phyloP scores from a whole-genome alignment of 2,113 vertebrate species.

The Mustelus asterias region DNA sequence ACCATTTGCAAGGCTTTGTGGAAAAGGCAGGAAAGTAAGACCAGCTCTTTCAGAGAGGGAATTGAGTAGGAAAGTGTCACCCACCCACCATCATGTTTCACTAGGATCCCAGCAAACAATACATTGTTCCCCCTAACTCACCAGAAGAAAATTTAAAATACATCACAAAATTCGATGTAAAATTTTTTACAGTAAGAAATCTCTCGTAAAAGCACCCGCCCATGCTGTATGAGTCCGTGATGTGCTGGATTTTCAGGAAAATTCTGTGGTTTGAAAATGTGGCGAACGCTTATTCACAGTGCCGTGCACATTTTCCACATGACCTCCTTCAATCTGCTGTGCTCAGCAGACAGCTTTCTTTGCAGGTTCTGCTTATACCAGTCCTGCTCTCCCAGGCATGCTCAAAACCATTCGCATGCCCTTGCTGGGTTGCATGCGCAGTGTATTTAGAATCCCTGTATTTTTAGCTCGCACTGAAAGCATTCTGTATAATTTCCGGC shows the following conservation, averaged over 20 bases:
- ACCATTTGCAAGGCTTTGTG: not conserved
- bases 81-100: too few species aligned
- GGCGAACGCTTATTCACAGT: not conserved
- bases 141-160: too few species aligned
- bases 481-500: not conserved
- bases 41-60: not conserved
- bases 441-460: conserved; percentile 23
- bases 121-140: too few species aligned
- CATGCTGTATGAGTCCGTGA: not conserved
- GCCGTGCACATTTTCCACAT: not conserved
- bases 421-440: not conserved
- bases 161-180: too few species aligned
- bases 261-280: conserved; percentile 4
- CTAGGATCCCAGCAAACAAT: too few species aligned
- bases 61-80: not conserved
- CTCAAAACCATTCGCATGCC: not conserved
- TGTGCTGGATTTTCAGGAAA: not conserved
- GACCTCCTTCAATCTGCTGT: conserved; percentile 10
- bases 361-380: not conserved
- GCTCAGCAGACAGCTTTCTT: conserved; percentile 12
- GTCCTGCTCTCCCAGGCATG: not conserved
- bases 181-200: too few species aligned
- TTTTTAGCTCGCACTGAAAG: conserved; percentile 4
- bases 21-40: not conserved
- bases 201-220: not conserved